Evolutionary conservation across 2,797 vertebrate genomes (phyloP), one percentile per base, ranked within the genome.

Genomic region (Gorsachius magnificus): DNA sequence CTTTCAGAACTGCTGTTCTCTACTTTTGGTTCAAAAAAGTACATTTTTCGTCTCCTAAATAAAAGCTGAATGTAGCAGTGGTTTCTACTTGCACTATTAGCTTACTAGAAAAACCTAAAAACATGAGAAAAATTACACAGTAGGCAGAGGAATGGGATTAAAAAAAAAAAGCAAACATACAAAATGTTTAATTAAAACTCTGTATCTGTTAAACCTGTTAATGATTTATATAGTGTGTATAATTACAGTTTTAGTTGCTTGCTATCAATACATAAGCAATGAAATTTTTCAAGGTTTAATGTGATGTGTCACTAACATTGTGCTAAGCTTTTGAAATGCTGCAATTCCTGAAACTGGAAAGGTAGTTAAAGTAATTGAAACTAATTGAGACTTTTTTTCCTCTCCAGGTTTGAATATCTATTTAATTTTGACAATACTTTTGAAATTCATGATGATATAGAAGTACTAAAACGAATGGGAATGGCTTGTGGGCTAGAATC

Each of bases 341-440:
- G 31, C 48, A 68, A 2, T 72, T 93, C 5, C 24, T 87, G 48
- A 89, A 86, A 46, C 26, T 68, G 16, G 61, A 79, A 86, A 77
- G 33, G 4, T 80, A 60, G 45, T 71, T 71, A 24, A 77, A 80
- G 45, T 78, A 56, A 45, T 16, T 88, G 29, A 94, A 82, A 22
- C 68, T 96, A 89, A 92, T 15, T 29, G 66, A 87, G 65, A 51
- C 4, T 1, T 83, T 58, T 60, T 78, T 78, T 87, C 48, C 31
- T 76, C 69, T 91, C 16, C 97, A 99, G 99, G 96, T 99, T 99
- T 81, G 99, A 99, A 96, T 99, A 99, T 97, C 98, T 99, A 97
- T 99, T 99, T 98, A 99, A 99, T 97, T 99, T 99, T 53, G 99
- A 99, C 98, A 99, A 99, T 97, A 99, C 99, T 96, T 99, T 99